Percentiles rank a stretch among this genome's conserved stretches.
phyloP scores from a whole-genome alignment of 2,888 invertebrate genomes.

The Xylocampa areola region DNA sequence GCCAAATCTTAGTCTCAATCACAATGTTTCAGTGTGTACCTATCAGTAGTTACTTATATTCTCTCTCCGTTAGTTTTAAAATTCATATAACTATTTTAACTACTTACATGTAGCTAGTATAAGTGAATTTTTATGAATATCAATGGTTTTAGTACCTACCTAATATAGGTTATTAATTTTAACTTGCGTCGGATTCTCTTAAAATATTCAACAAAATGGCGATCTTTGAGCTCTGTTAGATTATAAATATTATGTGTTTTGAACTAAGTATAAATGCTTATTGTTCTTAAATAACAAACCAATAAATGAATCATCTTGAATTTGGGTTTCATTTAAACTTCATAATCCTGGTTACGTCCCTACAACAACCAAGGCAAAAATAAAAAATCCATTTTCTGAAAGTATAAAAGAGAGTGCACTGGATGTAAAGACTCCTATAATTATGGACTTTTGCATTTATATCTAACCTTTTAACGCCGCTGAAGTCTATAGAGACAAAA shows the following conservation, averaged over 20 bases:
- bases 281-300: constrained; percentile 83
- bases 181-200: constrained; percentile 85
- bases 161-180: constrained; percentile 67
- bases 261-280: constrained; percentile 85
- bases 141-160: constrained; percentile 54
- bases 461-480: no score
- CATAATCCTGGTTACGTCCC: no score
- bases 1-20: constrained; percentile 64
- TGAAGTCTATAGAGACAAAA: no score
- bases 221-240: constrained; percentile 80
- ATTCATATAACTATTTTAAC: constrained; percentile 62
- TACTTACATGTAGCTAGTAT: constrained; percentile 65
- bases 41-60: constrained; percentile 62
- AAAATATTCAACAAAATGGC: constrained; percentile 66
- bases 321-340: constrained; percentile 74
- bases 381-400: no score
- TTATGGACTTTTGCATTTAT: no score
- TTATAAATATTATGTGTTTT: constrained; percentile 79
- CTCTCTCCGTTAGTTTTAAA: constrained; percentile 58
- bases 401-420: no score
- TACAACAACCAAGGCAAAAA: no score
- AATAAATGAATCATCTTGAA: constrained; percentile 86
- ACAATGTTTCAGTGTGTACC: constrained; percentile 67
- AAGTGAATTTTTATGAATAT: constrained; percentile 65
- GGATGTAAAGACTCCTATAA: no score